A percentile compares a stretch with the other conserved stretches of the same genome.
These are phyloP conservation scores for Cheilosia grossa DNA, from an alignment of 2,888 invertebrate genomes.

Conservation along the genomic window DNA sequence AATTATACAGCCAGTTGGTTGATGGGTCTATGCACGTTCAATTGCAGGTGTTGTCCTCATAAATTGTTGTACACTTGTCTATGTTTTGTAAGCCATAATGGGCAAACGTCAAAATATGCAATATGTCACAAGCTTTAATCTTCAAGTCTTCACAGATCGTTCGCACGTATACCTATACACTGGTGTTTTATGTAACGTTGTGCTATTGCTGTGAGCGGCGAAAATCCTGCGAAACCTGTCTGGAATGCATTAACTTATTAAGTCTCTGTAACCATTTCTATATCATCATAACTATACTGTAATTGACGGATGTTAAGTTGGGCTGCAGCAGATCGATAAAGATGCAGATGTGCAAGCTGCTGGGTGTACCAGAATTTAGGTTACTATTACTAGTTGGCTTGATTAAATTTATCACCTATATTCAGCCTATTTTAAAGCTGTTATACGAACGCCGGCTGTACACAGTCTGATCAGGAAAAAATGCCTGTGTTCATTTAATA, in stretches of 20 bases:
- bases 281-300: neutral
- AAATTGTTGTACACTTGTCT: conserved; percentile 35
- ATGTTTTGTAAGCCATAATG: conserved; percentile 17
- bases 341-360: conserved; percentile 19
- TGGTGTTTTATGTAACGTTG: conserved; percentile 42
- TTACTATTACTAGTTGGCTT: conserved; percentile 44
- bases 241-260: conserved; percentile 33
- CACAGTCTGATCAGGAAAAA: conserved; percentile 14
- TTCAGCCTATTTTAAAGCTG: neutral
- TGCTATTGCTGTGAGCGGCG: neutral
- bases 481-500: conserved; percentile 11
- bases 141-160: conserved; percentile 8
- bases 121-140: conserved; percentile 54
- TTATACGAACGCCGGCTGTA: neutral
- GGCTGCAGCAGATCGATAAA: conserved; percentile 6
- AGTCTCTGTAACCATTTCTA: conserved; percentile 12
- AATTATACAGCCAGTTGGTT: neutral
- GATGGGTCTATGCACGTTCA: conserved; percentile 7
- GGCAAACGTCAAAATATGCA: conserved; percentile 53
- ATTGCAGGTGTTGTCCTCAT: conserved; percentile 68
- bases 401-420: conserved; percentile 27
- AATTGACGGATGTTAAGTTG: neutral
- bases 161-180: neutral
- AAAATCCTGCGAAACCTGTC: conserved; percentile 53
- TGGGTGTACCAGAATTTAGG: conserved; percentile 46